Base-by-base conservation (phyloP, 2,797 vertebrate genomes). In the Lates japonicus region DNA sequence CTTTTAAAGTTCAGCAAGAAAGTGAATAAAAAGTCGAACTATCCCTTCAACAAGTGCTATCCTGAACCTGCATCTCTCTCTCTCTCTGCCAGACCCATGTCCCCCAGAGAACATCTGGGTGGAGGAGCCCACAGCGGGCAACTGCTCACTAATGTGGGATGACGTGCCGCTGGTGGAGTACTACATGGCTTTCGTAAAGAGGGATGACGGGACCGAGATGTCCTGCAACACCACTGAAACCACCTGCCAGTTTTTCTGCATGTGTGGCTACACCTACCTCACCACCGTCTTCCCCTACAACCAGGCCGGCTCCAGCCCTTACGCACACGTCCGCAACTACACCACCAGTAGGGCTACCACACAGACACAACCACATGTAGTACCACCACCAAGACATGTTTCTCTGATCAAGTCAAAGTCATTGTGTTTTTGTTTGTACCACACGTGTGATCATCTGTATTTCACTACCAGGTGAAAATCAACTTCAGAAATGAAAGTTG, bases 251-350 rank as follows among this genome's bases (percentile, higher is more conserved):
- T 98, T 97, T 85, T 89, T 83, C 70, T 97, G 97, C 3, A 87
- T 93, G 74, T 99, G 98, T 44, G 97, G 98, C 84, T 97, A 97
- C 94, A 97, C 96, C 17, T 99, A 97, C 78, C 95, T 97, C 62
- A 95, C 96, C 55, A 97, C 95, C 20, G 96, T 98, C 72, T 97
- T 98, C 74, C 96, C 97, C 70, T 97, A 97, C 88, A 99, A 97
- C 91, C 85, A 85, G 58, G 97, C 96, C 0, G 97, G 98, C 20
- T 92, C 97, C 84, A 98, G 97, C 88, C 96, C 95, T 61, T 80
- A 88, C 35, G 94, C 96, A 8, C 87, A 95, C 0, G 78, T 96
- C 70, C 92, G 96, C 81, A 98, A 96, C 93, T 97, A 98, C 86
- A 98, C 97, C 66, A 97, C 97, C 83, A 94, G 98, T 97, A 91